Conservation (phyloP, 2,888 invertebrate genomes). For the Dorcus hopei region DNA sequence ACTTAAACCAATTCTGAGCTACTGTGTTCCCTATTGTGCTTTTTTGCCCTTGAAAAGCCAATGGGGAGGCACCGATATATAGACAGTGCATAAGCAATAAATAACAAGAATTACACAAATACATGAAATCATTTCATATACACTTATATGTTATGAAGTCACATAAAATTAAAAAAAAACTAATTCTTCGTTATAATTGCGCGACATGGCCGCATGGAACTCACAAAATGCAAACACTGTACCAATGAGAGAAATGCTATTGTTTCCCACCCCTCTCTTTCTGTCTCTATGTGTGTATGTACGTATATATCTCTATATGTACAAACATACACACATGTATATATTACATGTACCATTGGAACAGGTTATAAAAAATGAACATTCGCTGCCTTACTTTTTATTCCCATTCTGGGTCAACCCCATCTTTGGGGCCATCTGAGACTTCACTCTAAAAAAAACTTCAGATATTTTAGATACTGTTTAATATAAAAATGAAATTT, state of each 20-base stretch:
- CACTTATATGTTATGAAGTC: conserved; percentile 41
- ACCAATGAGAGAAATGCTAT: conserved; percentile 34
- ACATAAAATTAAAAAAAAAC: conserved; percentile 39
- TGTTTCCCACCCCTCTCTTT: too few relatives aligned
- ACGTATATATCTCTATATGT: too few relatives aligned
- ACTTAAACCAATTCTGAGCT: conserved; percentile 47
- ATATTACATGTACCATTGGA: conserved; percentile 32
- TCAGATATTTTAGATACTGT: too few relatives aligned
- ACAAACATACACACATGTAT: not conserved
- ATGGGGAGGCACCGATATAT: conserved; percentile 43
- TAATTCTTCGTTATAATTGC: conserved; percentile 42
- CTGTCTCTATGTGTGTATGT: too few relatives aligned
- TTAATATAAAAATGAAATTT: too few relatives aligned
- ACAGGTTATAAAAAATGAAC: conserved; percentile 28
- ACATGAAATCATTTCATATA: conserved; percentile 48
- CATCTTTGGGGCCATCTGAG: conserved; percentile 31
- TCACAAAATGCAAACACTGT: conserved; percentile 29
- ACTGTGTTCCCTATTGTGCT: conserved; percentile 45
- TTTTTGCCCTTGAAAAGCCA: conserved; percentile 47
- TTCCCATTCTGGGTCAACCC: conserved; percentile 41
- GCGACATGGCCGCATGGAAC: conserved; percentile 48
- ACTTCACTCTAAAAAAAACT: conserved; percentile 17
- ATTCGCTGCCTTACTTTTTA: conserved; percentile 37
- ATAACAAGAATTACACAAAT: conserved; percentile 47
- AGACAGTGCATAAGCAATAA: conserved; percentile 42